Evolutionary conservation across 2,888 invertebrate genomes (phyloP), one percentile per base, ranked within the genome.

Genomic region (Scrobipalpa costella): DNA sequence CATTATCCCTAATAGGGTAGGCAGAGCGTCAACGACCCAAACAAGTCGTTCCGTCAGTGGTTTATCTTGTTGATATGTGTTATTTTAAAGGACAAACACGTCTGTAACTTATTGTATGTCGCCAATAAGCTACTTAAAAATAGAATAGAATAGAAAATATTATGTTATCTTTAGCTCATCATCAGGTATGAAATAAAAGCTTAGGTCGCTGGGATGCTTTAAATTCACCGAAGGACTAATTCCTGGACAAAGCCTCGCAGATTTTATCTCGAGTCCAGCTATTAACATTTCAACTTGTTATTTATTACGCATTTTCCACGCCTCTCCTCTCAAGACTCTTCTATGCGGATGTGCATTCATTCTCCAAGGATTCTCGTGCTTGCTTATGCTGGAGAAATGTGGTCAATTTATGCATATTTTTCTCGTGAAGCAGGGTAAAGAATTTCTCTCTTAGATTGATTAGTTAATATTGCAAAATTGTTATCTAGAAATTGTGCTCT

Each of bases 221-320:
- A 77, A 81, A 84, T 88, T 87, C 82, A 83, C 68, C 76, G 80
- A 84, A 85, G 80, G 75, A 79, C 73, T 71, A 71, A 67, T 78
- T 77, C 76, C 77, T 72, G 80, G 72, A 78, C 77, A 78, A 77
- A 78, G 77, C 68, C 72, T 67, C 66, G 67, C 73, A 70, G 72
- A 72, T 73, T 76, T 44, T 70, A 71, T 73, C 70, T 73, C 72
- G 70, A 71, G 63, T 70, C 69, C 67, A 66, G 68, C 68, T 65
- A 69, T 77, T 71, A 72, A 71, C 73, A 67, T 74, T 74, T 72
- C 64, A 66, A 65, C 67, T 69, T 64, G 72, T 68, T 70, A 70
- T 73, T 74, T 73, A 71, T 71, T 69, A 67, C 64, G 47, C 58
- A 62, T 65, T 66, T 65, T 63, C 57, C 64, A 61, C 60, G 62